Percentiles rank a stretch among this genome's conserved stretches.
Evolutionary conservation across 2,888 invertebrate species (phyloP).

Genomic region (Melanotus villosus): DNA sequence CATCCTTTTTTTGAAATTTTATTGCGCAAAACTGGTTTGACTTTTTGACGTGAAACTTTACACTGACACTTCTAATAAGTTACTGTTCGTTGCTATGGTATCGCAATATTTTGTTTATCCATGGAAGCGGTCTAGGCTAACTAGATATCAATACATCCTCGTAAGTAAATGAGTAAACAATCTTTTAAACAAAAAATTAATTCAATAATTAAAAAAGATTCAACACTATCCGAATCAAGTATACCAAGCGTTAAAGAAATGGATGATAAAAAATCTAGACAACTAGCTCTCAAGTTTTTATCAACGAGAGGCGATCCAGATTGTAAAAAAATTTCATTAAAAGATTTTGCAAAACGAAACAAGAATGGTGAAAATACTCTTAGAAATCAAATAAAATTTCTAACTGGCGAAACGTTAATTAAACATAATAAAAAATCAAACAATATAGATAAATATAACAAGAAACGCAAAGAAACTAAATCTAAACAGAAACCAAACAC

Average conservation of each 20-base stretch:
- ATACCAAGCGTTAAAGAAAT: conserved; percentile 11
- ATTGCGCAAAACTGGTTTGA: no score
- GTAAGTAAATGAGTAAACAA: conserved; percentile 11
- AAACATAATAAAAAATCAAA: conserved; percentile 6
- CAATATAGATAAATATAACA: not conserved
- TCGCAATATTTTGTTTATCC: no score
- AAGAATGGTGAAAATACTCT: conserved; percentile 11
- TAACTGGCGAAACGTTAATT: conserved; percentile 8
- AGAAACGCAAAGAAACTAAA: not conserved
- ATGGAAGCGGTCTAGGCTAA: no score
- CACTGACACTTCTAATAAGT: no score
- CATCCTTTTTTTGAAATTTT: no score
- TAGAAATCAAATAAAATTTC: conserved; percentile 10
- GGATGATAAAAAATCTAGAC: conserved; percentile 4
- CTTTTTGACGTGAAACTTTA: no score
- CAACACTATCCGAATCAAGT: conserved; percentile 6
- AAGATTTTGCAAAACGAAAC: conserved; percentile 11
- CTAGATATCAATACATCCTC: no score
- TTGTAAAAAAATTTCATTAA: conserved; percentile 2
- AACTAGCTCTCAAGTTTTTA: not conserved
- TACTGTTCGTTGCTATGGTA: no score
- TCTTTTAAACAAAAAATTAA: conserved; percentile 15
- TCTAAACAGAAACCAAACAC: conserved; percentile 8
- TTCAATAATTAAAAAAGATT: conserved; percentile 10
- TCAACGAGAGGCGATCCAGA: not conserved